Percentiles rank a stretch among this genome's conserved stretches.
Evolutionary conservation across 1,140 invertebrate genomes (phyloP).

Genomic region (Homarus americanus): DNA sequence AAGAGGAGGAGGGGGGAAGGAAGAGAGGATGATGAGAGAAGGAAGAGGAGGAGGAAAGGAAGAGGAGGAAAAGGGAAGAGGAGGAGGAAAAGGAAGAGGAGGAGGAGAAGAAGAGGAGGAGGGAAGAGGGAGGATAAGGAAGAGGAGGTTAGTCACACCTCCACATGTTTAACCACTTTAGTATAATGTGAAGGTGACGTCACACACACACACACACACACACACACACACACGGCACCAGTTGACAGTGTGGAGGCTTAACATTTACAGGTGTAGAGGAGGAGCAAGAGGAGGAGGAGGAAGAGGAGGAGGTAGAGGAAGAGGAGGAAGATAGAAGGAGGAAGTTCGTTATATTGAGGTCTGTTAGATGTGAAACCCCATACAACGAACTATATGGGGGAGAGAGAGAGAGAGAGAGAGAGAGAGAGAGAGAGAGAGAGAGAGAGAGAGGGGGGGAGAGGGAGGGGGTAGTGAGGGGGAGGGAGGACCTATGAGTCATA

Average conservation of each 20-base stretch:
- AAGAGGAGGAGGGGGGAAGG: not conserved
- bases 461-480: too few relatives aligned
- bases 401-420: not conserved
- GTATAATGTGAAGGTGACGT: too few relatives aligned
- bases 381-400: not conserved
- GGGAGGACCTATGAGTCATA: too few relatives aligned
- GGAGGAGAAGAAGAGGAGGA: not conserved
- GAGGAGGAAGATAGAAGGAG: not conserved
- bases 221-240: too few relatives aligned
- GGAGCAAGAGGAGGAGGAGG: too few relatives aligned
- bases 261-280: not conserved
- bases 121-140: not conserved
- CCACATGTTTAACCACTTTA: too few relatives aligned
- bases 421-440: not conserved
- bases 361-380: too few relatives aligned
- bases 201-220: too few relatives aligned
- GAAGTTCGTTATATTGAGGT: too few relatives aligned
- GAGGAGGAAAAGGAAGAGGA: not conserved
- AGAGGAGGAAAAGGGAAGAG: not conserved
- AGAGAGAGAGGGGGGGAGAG: too few relatives aligned
- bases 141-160: not conserved
- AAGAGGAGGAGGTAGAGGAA: not conserved
- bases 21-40: too few relatives aligned
- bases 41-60: not conserved
- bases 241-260: too few relatives aligned